Base-by-base conservation (phyloP, 2,888 invertebrate species). In the Deroplatys truncata region DNA sequence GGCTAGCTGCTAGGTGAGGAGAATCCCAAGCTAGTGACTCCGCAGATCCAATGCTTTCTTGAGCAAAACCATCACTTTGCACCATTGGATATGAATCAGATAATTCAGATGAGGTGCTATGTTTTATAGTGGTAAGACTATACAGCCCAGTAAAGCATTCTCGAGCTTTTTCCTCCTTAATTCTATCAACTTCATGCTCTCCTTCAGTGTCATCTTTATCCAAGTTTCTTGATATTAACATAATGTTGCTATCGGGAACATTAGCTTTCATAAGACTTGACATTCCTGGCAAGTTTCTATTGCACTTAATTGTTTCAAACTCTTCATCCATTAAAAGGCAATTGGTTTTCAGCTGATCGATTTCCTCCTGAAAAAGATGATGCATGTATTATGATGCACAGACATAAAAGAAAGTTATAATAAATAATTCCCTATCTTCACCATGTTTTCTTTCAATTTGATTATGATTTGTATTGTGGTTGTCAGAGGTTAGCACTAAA, bases 301-400 rank as follows among this genome's bases (percentile, higher is more conserved):
- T 92, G 84, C 91, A 91, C 88, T 92, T 92, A 28, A 92, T 91
- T 28, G 91, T 92, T 84, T 91, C 92, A 88, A 92, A 91, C 31
- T 92, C 92, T 86, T 92, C 91, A 90, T 92, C 92, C 92, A 92
- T 92, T 85, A 91, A 91, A 28, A 91, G 91, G 89, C 92, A 92
- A 89, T 92, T 92, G 84, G 91, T 91, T 91, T 92, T 92, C 20
- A 92, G 90, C 83, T 91, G 91, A 89, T 92, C 91, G 28, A 92
- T 92, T 88, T 92, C 92, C 49, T 91, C 90, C 88, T 92, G 92
- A 3, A 72, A 72, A 72, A 82, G 92, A 89, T 84, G 20, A 16
- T 20, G 7, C 20, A 72, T 0, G 5, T 20, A 49, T 49, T 49
- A 72, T 13, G 13, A 43, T 43, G 3, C 10, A 43, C 43, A 43